A percentile compares a stretch with the other conserved stretches of the same genome.
These are phyloP conservation scores for Sisor rabdophorus DNA, from an alignment of 2,113 vertebrate species.

Conservation along the genomic window DNA sequence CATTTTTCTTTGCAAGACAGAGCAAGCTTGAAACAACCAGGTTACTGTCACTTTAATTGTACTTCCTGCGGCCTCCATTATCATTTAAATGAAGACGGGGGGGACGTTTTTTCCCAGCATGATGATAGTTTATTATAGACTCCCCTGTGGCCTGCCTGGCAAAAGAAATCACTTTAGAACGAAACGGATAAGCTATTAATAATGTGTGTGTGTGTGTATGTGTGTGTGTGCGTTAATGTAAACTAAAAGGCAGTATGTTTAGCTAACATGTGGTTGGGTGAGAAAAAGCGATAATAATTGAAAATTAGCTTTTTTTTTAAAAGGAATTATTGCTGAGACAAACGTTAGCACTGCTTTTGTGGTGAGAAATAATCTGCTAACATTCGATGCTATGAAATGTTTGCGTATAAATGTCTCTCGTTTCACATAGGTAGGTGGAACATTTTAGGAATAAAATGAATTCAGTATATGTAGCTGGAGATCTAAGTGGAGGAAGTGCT, in stretches of 20 bases:
- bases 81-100: conserved; percentile 43
- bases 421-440: not conserved
- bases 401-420: not conserved
- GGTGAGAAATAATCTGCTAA: not conserved
- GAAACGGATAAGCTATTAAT: not conserved
- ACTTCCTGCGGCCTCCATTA: conserved; percentile 41
- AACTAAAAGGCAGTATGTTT: not conserved
- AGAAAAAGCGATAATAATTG: not conserved
- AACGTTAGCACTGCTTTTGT: not conserved
- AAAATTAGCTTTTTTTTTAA: not conserved
- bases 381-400: too few species aligned
- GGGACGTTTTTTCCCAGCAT: conserved; percentile 24
- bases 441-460: not conserved
- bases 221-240: not conserved
- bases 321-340: not conserved
- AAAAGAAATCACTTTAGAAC: not conserved
- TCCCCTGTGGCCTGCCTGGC: not conserved
- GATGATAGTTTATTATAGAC: conserved; percentile 11
- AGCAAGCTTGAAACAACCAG: conserved; percentile 45
- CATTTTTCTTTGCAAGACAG: conserved; percentile 44
- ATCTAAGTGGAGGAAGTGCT: not conserved
- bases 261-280: not conserved
- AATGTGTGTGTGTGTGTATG: too few species aligned
- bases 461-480: not conserved
- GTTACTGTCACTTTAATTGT: conserved; percentile 47